phyloP scores from a whole-genome alignment of 2,113 vertebrate genomes.

The Synchiropus splendidus region DNA sequence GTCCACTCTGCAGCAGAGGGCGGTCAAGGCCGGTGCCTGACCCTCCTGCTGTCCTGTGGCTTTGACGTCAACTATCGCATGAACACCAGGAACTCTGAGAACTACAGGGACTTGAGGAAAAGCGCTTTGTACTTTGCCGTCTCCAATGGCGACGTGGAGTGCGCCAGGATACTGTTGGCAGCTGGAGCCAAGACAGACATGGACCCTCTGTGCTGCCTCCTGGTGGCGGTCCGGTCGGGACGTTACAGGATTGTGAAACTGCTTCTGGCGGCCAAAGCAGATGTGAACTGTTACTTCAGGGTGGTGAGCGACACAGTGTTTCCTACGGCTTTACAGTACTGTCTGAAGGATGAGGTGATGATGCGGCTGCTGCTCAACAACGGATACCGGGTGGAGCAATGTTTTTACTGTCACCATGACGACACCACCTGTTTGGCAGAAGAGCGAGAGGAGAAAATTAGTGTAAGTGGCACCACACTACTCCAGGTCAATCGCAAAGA shows the following conservation, averaged over 20 bases:
- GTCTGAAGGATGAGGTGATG: slow-evolving; percentile 81
- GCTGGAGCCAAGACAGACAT: slow-evolving; percentile 72
- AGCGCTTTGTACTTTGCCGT: slow-evolving; percentile 74
- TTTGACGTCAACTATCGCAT: slow-evolving; percentile 75
- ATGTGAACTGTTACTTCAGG: slow-evolving; percentile 82
- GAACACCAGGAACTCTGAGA: slow-evolving; percentile 68
- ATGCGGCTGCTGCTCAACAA: slow-evolving; percentile 78
- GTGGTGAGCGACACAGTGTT: slow-evolving; percentile 75
- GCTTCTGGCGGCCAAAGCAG: slow-evolving; percentile 70
- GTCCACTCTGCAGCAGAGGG: slow-evolving; percentile 77
- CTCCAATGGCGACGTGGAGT: slow-evolving; percentile 74
- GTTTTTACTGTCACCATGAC: slow-evolving; percentile 35
- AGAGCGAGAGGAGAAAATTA: slow-evolving; percentile 17
- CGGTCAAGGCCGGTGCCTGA: slow-evolving; percentile 71
- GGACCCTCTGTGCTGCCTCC: slow-evolving; percentile 78
- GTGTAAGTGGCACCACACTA: slow-evolving; percentile 37
- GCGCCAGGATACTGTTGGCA: slow-evolving; percentile 67
- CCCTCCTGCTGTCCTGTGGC: slow-evolving; percentile 68
- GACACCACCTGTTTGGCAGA: background rate
- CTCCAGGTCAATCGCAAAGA: too few relatives aligned
- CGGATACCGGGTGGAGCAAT: slow-evolving; percentile 69
- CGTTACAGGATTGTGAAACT: slow-evolving; percentile 72
- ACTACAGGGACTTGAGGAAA: slow-evolving; percentile 71
- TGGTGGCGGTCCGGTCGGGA: slow-evolving; percentile 77
- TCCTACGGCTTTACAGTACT: slow-evolving; percentile 81